phyloP scores from a whole-genome alignment of 2,888 invertebrate genomes.

The Dasypolia templi region DNA sequence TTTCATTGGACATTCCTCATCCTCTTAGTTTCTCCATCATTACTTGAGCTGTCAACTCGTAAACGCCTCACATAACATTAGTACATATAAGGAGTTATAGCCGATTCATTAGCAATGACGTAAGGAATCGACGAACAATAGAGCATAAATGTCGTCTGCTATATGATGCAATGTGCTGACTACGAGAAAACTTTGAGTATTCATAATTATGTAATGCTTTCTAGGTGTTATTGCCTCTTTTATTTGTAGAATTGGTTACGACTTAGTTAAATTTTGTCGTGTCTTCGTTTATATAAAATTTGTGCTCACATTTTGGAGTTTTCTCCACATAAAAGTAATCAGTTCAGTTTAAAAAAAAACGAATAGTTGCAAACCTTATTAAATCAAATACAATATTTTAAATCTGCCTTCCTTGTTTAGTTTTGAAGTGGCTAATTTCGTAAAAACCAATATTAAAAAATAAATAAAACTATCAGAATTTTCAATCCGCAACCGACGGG shows the following conservation, averaged over 20 bases:
- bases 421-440: too few species aligned
- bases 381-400: too few species aligned
- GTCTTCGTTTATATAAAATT: too few species aligned
- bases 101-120: conserved; percentile 53
- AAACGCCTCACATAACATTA: conserved; percentile 35
- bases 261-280: not conserved
- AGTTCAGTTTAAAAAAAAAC: too few species aligned
- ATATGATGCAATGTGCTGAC: conserved; percentile 35
- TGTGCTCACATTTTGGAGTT: too few species aligned
- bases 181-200: conserved; percentile 15
- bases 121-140: conserved; percentile 52
- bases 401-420: too few species aligned
- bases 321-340: too few species aligned
- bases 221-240: conserved; percentile 13
- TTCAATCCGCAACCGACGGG: too few species aligned
- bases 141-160: conserved; percentile 41
- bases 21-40: conserved; percentile 2
- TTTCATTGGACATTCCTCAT: not conserved
- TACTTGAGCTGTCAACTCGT: conserved; percentile 41
- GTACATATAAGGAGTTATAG: conserved; percentile 49
- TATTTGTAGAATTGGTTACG: not conserved
- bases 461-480: too few species aligned
- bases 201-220: conserved; percentile 24
- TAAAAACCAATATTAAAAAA: too few species aligned
- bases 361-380: too few species aligned